Evolutionary conservation across 2,113 vertebrate genomes (phyloP).

Genomic region (Bostrychus sinensis): DNA sequence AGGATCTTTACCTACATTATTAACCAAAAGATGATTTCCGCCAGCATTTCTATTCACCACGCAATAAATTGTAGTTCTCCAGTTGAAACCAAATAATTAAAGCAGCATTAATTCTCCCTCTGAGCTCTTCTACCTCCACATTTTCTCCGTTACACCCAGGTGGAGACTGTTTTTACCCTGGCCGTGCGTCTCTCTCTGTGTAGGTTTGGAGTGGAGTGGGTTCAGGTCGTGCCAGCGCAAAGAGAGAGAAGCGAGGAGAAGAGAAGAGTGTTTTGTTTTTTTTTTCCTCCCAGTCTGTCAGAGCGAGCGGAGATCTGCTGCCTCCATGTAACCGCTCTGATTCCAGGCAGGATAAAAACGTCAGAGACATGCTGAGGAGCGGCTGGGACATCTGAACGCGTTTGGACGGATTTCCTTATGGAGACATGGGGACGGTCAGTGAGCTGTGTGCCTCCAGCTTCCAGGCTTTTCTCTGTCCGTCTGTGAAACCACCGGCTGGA

Average conservation of each 20-base stretch:
- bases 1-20: too few relatives aligned
- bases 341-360: not conserved
- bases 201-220: constrained; percentile 16
- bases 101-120: not conserved
- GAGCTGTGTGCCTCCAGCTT: constrained; percentile 92
- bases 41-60: too few relatives aligned
- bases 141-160: not conserved
- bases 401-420: constrained; percentile 16
- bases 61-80: too few relatives aligned
- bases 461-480: constrained; percentile 88
- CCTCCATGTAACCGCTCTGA: too few relatives aligned
- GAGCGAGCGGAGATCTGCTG: constrained; percentile 41
- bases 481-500: constrained; percentile 68
- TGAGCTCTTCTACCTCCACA: too few relatives aligned
- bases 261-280: not conserved
- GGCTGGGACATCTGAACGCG: not conserved
- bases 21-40: too few relatives aligned
- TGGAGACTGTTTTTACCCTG: not conserved
- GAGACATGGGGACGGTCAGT: constrained; percentile 86
- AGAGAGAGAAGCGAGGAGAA: constrained; percentile 44
- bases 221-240: constrained; percentile 43
- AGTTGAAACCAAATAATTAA: too few relatives aligned
- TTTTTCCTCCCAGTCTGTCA: constrained; percentile 22
- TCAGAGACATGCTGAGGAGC: constrained; percentile 41
- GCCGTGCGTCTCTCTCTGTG: not conserved